Conservation (phyloP, 2,113 vertebrate genomes). For the Eublepharis macularius region DNA sequence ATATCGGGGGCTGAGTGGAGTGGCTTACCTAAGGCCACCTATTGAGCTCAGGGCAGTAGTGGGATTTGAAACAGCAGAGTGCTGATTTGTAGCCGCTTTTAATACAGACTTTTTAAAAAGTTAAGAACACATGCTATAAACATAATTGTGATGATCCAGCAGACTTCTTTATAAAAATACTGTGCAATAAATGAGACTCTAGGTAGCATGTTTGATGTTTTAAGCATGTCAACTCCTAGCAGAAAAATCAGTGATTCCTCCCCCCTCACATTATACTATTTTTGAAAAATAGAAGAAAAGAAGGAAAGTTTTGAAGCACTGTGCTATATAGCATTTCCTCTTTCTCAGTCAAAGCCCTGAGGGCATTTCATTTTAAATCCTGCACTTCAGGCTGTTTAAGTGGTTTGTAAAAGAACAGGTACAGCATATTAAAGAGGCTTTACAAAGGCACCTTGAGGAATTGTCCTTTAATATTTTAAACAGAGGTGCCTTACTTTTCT, state of each 20-base stretch:
- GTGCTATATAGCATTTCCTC: conserved; percentile 18
- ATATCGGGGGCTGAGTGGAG: too few relatives aligned
- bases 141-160: conserved; percentile 3
- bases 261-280: not conserved
- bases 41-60: too few relatives aligned
- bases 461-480: conserved; percentile 34
- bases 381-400: conserved; percentile 26
- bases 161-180: not conserved
- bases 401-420: conserved; percentile 36
- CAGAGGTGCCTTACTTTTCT: conserved; percentile 11
- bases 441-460: conserved; percentile 53
- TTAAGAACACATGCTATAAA: not conserved
- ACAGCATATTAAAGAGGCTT: conserved; percentile 40
- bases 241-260: not conserved
- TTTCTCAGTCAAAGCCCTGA: conserved; percentile 22
- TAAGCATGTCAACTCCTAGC: not conserved
- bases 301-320: conserved; percentile 16
- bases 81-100: not conserved
- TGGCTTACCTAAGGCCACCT: too few relatives aligned
- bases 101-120: not conserved
- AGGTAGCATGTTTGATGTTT: not conserved
- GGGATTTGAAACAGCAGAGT: too few relatives aligned
- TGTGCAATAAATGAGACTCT: not conserved
- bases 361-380: conserved; percentile 27
- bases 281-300: conserved; percentile 9